Evolutionary conservation across 1,140 invertebrate species (phyloP).

Genomic region (Frieseomelitta varia): DNA sequence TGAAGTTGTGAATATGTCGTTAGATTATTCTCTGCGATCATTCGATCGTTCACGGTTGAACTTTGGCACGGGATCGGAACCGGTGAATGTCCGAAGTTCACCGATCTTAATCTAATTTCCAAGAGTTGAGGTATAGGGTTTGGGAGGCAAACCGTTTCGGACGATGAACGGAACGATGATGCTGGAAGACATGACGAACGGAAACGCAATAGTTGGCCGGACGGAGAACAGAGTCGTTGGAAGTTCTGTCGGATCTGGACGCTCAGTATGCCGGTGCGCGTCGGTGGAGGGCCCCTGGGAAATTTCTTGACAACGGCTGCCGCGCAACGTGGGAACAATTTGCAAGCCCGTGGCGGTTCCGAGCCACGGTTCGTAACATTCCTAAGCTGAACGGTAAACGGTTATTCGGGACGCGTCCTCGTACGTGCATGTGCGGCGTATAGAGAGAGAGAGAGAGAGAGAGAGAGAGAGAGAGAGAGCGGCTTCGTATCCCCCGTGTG

Average conservation of each 20-base stretch:
- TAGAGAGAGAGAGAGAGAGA: not conserved
- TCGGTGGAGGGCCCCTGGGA: conserved; percentile 60
- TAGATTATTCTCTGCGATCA: too few relatives aligned
- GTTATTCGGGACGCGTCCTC: conserved; percentile 74
- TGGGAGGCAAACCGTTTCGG: too few relatives aligned
- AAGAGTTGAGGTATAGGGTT: too few relatives aligned
- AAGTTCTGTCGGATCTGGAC: conserved; percentile 48
- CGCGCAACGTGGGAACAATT: conserved; percentile 73
- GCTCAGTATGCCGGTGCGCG: conserved; percentile 64
- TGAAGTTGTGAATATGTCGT: not conserved
- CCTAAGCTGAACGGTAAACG: conserved; percentile 71
- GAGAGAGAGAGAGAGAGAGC: not conserved
- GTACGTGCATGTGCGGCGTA: conserved; percentile 65
- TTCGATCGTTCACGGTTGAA: too few relatives aligned
- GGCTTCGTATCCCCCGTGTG: conserved; percentile 57
- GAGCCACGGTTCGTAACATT: conserved; percentile 71
- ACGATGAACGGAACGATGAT: not conserved
- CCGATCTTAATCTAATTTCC: too few relatives aligned
- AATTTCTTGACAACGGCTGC: conserved; percentile 69
- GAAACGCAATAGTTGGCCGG: conserved; percentile 19
- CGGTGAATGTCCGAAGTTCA: too few relatives aligned
- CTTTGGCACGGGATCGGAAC: too few relatives aligned
- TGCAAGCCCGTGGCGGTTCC: conserved; percentile 71
- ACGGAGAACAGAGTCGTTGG: conserved; percentile 35
- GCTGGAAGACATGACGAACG: not conserved